Percentiles rank a stretch among this genome's conserved stretches.
phyloP scores from a whole-genome alignment of 2,113 vertebrate genomes.

The Pelecanoides urinatrix region DNA sequence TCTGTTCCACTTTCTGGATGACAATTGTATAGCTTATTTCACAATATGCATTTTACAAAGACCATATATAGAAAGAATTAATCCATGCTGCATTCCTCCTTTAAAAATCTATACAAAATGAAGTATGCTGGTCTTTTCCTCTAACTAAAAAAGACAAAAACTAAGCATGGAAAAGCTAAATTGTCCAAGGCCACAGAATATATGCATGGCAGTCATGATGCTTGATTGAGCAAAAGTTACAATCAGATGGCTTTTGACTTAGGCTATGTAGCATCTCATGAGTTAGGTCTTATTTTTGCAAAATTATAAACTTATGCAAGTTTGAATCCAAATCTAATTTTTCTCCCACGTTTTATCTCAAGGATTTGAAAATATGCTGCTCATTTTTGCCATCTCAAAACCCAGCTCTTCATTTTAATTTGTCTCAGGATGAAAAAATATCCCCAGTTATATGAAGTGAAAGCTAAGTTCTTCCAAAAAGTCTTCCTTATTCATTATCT shows the following conservation, averaged over 20 bases:
- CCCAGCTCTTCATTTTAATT: neutral
- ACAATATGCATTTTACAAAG: neutral
- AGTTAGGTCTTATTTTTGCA: neutral
- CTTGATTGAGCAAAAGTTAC: neutral
- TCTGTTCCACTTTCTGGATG: neutral
- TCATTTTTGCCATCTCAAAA: neutral
- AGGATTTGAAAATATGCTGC: neutral
- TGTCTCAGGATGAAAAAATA: neutral
- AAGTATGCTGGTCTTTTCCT: neutral
- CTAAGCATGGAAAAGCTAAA: neutral
- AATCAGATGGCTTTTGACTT: neutral
- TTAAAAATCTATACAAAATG: neutral
- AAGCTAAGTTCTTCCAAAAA: neutral
- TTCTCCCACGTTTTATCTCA: neutral
- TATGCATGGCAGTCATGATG: neutral
- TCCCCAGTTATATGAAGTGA: neutral
- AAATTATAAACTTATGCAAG: neutral
- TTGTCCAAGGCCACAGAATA: neutral
- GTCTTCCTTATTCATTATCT: neutral
- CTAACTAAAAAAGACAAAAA: neutral
- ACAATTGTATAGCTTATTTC: neutral
- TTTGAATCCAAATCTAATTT: neutral
- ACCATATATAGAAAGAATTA: neutral
- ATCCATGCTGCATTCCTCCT: neutral
- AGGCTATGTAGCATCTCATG: neutral